Evolutionary conservation across 2,888 invertebrate species (phyloP).

Genomic region (Teleiodes luculella): DNA sequence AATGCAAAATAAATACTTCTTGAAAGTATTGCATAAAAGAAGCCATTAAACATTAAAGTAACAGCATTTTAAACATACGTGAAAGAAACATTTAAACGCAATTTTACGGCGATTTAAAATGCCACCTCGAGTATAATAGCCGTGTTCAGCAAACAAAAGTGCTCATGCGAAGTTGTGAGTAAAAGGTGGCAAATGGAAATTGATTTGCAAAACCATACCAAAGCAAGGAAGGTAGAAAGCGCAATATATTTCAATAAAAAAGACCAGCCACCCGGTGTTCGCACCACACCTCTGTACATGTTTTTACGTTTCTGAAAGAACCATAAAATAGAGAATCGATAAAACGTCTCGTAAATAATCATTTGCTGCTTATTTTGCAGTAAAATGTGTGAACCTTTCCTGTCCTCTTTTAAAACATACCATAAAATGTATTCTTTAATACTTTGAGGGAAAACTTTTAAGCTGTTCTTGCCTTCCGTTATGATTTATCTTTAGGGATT

Average conservation of each 20-base stretch:
- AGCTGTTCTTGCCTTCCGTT: not conserved
- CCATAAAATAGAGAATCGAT: not conserved
- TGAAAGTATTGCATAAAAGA: not conserved
- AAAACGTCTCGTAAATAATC: not conserved
- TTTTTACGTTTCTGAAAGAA: not conserved
- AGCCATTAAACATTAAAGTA: not conserved
- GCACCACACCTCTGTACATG: not conserved
- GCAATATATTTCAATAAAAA: slow-evolving; percentile 9
- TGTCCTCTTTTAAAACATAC: not conserved
- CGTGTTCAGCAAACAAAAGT: not conserved
- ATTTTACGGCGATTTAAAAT: not conserved
- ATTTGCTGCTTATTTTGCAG: not conserved
- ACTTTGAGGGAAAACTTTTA: not conserved
- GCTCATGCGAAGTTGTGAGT: slow-evolving; percentile 1
- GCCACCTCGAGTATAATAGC: not conserved
- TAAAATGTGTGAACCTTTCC: too few species aligned
- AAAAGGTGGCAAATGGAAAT: slow-evolving; percentile 2
- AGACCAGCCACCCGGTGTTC: not conserved
- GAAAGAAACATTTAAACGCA: not conserved
- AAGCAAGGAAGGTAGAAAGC: not conserved
- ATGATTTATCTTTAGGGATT: too few species aligned
- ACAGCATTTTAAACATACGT: not conserved
- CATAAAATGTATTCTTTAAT: not conserved
- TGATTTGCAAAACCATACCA: not conserved
- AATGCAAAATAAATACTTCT: not conserved